These are phyloP conservation scores for Prorops nasuta DNA, from an alignment of 1,140 invertebrate species.

Conservation along the genomic window DNA sequence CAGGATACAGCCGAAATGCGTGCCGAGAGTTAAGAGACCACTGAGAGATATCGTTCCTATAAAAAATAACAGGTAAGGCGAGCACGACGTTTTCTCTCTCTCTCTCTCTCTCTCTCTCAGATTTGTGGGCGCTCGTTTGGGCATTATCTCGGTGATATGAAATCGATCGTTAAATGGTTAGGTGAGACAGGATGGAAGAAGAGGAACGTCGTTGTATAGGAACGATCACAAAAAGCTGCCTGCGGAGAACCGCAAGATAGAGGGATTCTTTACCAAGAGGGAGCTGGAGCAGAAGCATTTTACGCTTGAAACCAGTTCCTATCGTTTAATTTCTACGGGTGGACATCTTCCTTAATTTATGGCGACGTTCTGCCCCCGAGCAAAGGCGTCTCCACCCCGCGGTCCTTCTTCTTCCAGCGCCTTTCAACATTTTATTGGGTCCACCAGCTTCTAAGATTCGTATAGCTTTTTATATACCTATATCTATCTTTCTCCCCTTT, in stretches of 20 bases:
- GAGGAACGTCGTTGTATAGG: conserved; percentile 21
- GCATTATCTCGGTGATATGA: conserved; percentile 22
- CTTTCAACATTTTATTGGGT: conserved; percentile 51
- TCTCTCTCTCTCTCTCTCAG: too few relatives aligned
- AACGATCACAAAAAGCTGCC: too few relatives aligned
- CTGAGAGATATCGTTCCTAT: too few relatives aligned
- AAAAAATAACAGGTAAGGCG: too few relatives aligned
- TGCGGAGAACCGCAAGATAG: not conserved
- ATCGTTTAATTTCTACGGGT: conserved; percentile 53
- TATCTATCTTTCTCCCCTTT: too few relatives aligned
- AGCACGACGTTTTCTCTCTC: too few relatives aligned
- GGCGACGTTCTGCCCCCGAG: conserved; percentile 32
- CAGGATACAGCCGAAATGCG: too few relatives aligned
- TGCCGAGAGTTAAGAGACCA: too few relatives aligned
- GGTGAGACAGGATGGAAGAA: not conserved
- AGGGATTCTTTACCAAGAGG: not conserved
- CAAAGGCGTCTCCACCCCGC: not conserved
- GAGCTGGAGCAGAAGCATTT: conserved; percentile 31
- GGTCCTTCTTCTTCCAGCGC: conserved; percentile 24
- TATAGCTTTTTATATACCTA: conserved; percentile 4
- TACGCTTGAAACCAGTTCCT: conserved; percentile 49
- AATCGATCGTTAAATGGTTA: conserved; percentile 39
- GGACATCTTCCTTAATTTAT: conserved; percentile 52
- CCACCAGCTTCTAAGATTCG: conserved; percentile 37
- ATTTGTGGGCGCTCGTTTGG: not conserved